Base-by-base conservation (phyloP, 2,797 vertebrate species). In the Pogonophryne albipinna region DNA sequence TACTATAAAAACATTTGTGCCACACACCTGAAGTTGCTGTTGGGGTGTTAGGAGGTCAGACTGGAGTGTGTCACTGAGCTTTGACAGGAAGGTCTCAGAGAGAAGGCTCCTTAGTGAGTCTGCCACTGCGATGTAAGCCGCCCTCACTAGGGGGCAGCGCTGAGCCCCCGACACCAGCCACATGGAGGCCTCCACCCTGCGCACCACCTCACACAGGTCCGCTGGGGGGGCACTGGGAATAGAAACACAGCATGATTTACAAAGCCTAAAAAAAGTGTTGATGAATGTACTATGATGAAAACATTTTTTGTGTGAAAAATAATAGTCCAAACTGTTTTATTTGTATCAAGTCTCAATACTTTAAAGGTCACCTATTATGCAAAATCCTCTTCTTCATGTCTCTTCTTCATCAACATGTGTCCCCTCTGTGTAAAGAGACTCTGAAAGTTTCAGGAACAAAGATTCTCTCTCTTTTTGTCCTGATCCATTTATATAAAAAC, bases 151-250 rank as follows among this genome's bases (percentile, higher is more conserved):
- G 0, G 92, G 94, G 76, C 96, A 97, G 70, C 50, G 85, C 66
- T 97, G 95, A 47, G 72, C 61, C 5, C 84, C 77, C 16, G 89
- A 94, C 57, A 90, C 92, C 85, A 97, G 86, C 95, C 96, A 96
- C 49, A 91, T 45, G 0, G 83, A 89, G 0, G 49, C 87, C 20
- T 95, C 94, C 67, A 96, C 57, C 57, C 84, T 71, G 61, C 74
- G 66, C 76, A 92, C 84, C 74, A 96, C 63, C 0, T 92, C 82
- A 42, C 1, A 4, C 66, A 95, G 72, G 0, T 55, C 87, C 51
- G 84, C 60, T 0, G 88, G 71, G 0, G 55, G 31, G 34, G 53
- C 66, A 6, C 95, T 96, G 83, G 5, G 44, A 59, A 69, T 6
- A 56, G 31, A 87, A 67, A 41, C 47, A 53, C 60, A 45, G 27